Base-by-base conservation (phyloP, 1,140 invertebrate genomes). In the Drosophila subpulchrella region DNA sequence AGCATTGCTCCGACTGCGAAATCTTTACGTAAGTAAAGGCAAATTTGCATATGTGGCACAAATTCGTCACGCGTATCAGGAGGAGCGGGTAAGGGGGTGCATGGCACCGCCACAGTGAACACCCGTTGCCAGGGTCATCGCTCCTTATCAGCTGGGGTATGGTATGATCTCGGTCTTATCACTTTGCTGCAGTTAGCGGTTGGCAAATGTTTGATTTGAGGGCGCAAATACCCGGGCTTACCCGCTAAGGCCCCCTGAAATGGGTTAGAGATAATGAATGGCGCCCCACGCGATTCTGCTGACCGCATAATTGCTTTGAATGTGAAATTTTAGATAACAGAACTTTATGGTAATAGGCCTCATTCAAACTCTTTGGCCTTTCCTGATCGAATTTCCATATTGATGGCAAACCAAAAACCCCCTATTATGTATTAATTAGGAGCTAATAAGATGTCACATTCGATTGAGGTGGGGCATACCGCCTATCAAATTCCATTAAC, bases 41-140 rank as follows among this genome's bases (percentile, higher is more conserved):
- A 65, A 81, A 86, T 88, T 88, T 86, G 76, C 83, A 83, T 83
- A 63, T 78, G 42, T 75, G 68, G 58, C 82, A 81, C 58, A 77
- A 70, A 77, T 81, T 77, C 77, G 38, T 83, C 81, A 67, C 61
- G 75, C 36, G 55, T 42, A 10, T 8, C 42, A 4, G 10, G 17
- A 3, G 42, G 42, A 2, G 4, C 7, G 42, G 4, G 4, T 1
- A 46, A 46, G 4, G 17, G 51, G 38, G 47, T 30, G 12, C 7
- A 6, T 20, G 36, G 15, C 8, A 8, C 5, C 7, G 41, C 17
- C 30, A 77, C 75, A 77, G 75, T 77, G 63, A 70, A 68, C n/a
- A 77, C 63, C 42, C 74, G 42, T 34, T 48, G 24, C 46, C 62
- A 68, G 72, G 71, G 72, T 65, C 59, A 65, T 10, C 27, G 48